Evolutionary conservation across 2,888 invertebrate species (phyloP).

Genomic region (Caradrina kadenii): DNA sequence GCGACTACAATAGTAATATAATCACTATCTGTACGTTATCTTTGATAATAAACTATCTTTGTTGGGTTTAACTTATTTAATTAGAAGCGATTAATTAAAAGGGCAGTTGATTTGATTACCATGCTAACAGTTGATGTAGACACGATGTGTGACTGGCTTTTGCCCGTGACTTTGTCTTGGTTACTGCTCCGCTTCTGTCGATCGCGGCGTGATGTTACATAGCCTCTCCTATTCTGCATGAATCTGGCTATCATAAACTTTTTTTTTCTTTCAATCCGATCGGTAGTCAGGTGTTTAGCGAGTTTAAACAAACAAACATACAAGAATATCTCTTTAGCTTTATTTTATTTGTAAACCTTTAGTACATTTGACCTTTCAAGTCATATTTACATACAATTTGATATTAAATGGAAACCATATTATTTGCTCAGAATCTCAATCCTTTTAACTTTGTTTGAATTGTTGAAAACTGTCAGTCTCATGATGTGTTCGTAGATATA

Average conservation of each 20-base stretch:
- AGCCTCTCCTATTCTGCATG: too few relatives aligned
- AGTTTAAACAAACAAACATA: too few relatives aligned
- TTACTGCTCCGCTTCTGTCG: too few relatives aligned
- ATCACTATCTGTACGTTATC: neutral
- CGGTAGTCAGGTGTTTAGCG: too few relatives aligned
- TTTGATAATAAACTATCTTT: neutral
- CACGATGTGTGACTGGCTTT: too few relatives aligned
- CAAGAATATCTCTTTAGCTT: too few relatives aligned
- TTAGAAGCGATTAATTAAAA: neutral
- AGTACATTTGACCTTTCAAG: neutral
- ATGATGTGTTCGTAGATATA: neutral
- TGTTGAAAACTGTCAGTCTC: conserved; percentile 16
- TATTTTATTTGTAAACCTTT: neutral
- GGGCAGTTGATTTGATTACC: too few relatives aligned
- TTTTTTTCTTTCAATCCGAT: too few relatives aligned
- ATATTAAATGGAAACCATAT: conserved; percentile 7
- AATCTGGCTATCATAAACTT: too few relatives aligned
- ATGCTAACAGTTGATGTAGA: neutral
- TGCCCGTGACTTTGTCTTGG: neutral
- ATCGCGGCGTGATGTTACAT: too few relatives aligned
- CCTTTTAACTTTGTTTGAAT: conserved; percentile 29
- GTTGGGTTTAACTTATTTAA: neutral
- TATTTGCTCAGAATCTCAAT: conserved; percentile 22
- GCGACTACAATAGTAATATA: too few relatives aligned
- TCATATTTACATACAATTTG: conserved; percentile 19